Evolutionary conservation across 2,888 invertebrate genomes (phyloP), one percentile per base, ranked within the genome.

Genomic region (Agriopis aurantiaria): DNA sequence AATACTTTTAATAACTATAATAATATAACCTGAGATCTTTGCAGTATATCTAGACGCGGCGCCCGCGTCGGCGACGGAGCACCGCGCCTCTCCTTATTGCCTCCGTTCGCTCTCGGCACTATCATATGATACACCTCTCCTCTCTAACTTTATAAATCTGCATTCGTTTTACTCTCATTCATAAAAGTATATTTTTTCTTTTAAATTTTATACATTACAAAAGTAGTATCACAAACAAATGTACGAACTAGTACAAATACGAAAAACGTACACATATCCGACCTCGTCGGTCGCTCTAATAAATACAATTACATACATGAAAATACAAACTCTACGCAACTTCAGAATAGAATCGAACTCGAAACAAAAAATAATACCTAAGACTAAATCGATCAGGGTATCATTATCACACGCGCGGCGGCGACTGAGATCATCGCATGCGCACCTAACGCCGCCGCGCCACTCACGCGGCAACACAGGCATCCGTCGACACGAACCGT

Each of bases 181-280:
- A 91, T 91, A 91, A 91, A 91, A 91, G 88, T 91, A 92, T 92
- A 91, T 89, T 86, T 86, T 88, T 87, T 90, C 89, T 86, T 90
- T 91, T 88, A 88, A 90, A 88, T 88, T 93, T 92, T 92, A 92
- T 92, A 91, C 91, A 93, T 94, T 93, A 94, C 93, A 94, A 93
- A 93, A 92, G 94, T 95, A 95, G 94, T 95, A 95, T 95, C 94
- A 95, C 94, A 95, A 95, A 95, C 91, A 93, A 95, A 94, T 93
- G 94, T 95, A 94, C 94, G 88, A 93, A 91, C 93, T 92, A 92
- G 93, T 93, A 92, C 91, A 91, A 89, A 91, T 91, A 92, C 90
- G 88, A 92, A 89, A 90, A 90, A 90, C 89, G 89, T 91, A 89
- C 90, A 91, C 89, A 90, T 89, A 91, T 82, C 88, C 82, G 77